Evolutionary conservation across 2,113 vertebrate genomes (phyloP).

Genomic region (Tyrannus savana): DNA sequence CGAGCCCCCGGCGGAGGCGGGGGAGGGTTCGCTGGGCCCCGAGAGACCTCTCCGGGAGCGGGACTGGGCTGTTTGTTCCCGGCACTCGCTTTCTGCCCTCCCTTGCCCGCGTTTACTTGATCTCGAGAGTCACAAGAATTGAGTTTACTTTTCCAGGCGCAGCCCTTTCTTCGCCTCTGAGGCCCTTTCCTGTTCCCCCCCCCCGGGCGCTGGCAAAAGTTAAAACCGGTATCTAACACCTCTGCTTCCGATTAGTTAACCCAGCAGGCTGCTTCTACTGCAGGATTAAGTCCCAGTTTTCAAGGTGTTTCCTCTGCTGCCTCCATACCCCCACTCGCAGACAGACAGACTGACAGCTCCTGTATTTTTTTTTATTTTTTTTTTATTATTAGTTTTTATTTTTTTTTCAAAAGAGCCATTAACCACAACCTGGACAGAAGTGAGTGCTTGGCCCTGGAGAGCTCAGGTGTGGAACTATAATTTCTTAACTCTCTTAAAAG

Average conservation of each 20-base stretch:
- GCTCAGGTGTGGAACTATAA: fast-evolving
- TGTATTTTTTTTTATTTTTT: too few species aligned
- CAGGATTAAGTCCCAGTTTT: background rate
- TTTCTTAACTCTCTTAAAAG: background rate
- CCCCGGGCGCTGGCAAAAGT: background rate
- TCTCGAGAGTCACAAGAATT: background rate
- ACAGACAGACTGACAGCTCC: background rate
- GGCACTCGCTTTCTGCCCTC: fast-evolving
- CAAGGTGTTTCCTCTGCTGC: background rate
- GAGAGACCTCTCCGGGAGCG: fast-evolving
- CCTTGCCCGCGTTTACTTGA: background rate
- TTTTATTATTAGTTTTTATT: too few species aligned
- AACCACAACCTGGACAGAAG: background rate
- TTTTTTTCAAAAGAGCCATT: background rate
- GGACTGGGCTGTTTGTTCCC: fast-evolving
- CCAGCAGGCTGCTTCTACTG: background rate
- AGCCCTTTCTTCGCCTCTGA: fast-evolving
- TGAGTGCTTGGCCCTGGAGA: background rate
- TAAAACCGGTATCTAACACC: background rate
- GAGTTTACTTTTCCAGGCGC: background rate
- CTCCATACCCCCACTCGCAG: fast-evolving
- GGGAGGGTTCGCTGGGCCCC: fast-evolving
- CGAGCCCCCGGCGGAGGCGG: background rate
- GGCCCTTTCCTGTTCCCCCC: fast-evolving
- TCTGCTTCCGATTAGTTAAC: fast-evolving